Evolutionary conservation across 2,113 vertebrate species (phyloP), one percentile per base, ranked within the genome.

Genomic region (Syrmaticus mikado): DNA sequence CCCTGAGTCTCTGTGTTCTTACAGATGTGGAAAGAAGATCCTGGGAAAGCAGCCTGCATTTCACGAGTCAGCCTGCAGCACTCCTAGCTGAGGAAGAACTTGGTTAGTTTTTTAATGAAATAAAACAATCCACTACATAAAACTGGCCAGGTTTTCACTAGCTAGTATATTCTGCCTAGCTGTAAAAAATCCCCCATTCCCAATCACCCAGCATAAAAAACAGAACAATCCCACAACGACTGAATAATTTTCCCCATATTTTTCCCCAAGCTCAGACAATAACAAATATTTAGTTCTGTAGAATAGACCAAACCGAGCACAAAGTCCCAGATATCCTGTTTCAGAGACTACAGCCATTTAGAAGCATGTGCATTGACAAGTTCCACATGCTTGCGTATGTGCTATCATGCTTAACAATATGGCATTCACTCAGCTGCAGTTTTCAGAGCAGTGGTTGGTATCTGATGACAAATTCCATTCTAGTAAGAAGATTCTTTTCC

Each of bases 371-470:
- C 78, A 19, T 0, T 48, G 84, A 24, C 36, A 9, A 16, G 32
- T 3, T 7, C 84, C 74, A 27, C 0, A 2, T 0, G 10, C 81
- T 22, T 45, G 5, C 0, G 6, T 14, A 13, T 2, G 32, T 9
- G 66, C 86, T 28, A 11, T 1, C 76, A 13, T 3, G 2, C 22
- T 14, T 27, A 21, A 66, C 28, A 5, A 3, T 5, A 30, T 0
- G 12, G 8, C 0, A 2, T 14, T 48, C 19, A 5, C 65, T 64
- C 83, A 82, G 81, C 91, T 64, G 84, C 2, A 17, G 13, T 34
- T 28, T 25, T 3, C 87, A 73, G 53, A 45, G 87, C 82, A 2
- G 14, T 25, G 74, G 24, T 13, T 8, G 65, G 50, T 8, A 40
- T 78, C 87, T 11, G 32, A 40, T 41, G 40, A 45, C 91, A 87